Percentiles rank a stretch among this genome's conserved stretches.
phyloP scores from a whole-genome alignment of 2,797 vertebrate genomes.

The Allobates femoralis region DNA sequence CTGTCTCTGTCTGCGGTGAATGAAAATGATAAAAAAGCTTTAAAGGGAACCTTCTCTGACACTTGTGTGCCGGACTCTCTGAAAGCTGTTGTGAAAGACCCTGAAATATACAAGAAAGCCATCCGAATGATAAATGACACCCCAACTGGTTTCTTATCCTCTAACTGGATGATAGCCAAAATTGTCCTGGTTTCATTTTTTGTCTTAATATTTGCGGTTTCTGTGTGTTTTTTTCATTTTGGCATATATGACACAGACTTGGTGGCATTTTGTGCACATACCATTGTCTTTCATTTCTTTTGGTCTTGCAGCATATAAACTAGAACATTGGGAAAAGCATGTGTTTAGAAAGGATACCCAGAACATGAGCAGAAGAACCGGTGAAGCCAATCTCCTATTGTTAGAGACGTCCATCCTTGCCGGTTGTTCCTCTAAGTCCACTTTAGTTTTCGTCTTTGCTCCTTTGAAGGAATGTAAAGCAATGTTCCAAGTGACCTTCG shows the following conservation, averaged over 20 bases:
- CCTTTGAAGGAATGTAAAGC: conserved; percentile 66
- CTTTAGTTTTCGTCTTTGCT: conserved; percentile 67
- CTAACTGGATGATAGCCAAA: not conserved
- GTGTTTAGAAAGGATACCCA: not conserved
- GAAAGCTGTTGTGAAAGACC: conserved; percentile 64
- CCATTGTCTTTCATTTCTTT: not conserved
- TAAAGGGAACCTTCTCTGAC: conserved; percentile 69
- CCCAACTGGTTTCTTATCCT: not conserved
- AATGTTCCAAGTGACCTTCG: conserved; percentile 65
- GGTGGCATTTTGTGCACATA: not conserved
- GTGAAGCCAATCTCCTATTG: not conserved
- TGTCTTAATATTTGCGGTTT: fast-evolving
- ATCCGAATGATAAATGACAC: conserved; percentile 44
- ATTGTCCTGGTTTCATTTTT: not conserved
- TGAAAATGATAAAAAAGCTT: conserved; percentile 64
- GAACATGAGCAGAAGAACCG: not conserved
- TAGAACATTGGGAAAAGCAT: not conserved
- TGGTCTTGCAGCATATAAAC: not conserved
- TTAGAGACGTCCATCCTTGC: conserved; percentile 60
- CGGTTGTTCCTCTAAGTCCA: conserved; percentile 67
- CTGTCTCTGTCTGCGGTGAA: conserved; percentile 69
- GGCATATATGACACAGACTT: not conserved
- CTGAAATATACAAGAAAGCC: conserved; percentile 67
- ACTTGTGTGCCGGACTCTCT: conserved; percentile 63
- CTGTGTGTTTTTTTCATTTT: not conserved